Evolutionary conservation across 2,888 invertebrate species (phyloP).

Genomic region (Norana najaformis): DNA sequence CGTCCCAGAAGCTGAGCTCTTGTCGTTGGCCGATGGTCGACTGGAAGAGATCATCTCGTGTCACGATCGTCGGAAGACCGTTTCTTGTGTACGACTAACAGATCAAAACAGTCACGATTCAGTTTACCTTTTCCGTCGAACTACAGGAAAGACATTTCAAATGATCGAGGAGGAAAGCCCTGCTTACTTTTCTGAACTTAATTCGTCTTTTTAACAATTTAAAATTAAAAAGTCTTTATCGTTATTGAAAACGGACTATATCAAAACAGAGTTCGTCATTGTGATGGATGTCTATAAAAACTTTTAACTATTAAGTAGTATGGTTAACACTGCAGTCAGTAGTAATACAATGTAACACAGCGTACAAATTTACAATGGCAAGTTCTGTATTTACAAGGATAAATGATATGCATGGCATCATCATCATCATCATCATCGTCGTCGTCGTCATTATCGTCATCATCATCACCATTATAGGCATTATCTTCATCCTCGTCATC

Average conservation of each 20-base stretch:
- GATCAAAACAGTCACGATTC: not conserved
- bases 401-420: too few relatives aligned
- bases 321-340: too few relatives aligned
- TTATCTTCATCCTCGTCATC: too few relatives aligned
- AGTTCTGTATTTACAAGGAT: not conserved
- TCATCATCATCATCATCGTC: too few relatives aligned
- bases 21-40: conserved; percentile 42
- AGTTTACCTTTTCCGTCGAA: not conserved
- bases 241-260: too few relatives aligned
- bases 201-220: not conserved
- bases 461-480: too few relatives aligned
- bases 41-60: conserved; percentile 38
- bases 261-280: too few relatives aligned
- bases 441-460: too few relatives aligned
- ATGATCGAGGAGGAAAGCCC: not conserved
- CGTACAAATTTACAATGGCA: not conserved
- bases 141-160: not conserved
- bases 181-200: not conserved
- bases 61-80: conserved; percentile 36
- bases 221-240: not conserved
- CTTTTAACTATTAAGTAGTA: not conserved
- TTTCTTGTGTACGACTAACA: conserved; percentile 25
- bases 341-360: too few relatives aligned
- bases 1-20: conserved; percentile 42
- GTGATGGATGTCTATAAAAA: too few relatives aligned